Percentiles rank a stretch among this genome's conserved stretches.
Evolutionary conservation across 2,113 vertebrate genomes (phyloP).

Genomic region (Phocoena phocoena): DNA sequence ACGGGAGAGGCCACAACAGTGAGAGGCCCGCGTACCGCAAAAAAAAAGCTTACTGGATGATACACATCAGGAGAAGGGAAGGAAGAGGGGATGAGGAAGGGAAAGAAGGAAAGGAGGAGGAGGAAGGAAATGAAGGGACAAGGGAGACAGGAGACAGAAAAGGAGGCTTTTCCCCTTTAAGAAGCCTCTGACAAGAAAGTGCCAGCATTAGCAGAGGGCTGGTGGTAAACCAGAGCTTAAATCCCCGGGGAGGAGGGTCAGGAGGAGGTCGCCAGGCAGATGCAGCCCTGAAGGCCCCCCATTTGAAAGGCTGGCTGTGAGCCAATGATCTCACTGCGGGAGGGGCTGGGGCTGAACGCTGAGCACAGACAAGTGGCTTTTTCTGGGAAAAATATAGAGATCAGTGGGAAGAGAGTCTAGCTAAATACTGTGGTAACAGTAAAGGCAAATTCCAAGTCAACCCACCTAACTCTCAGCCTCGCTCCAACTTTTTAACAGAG

Average conservation of each 20-base stretch:
- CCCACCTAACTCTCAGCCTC: not conserved
- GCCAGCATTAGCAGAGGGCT: not conserved
- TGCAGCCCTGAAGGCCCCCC: not conserved
- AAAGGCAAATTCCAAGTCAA: not conserved
- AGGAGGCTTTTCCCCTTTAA: not conserved
- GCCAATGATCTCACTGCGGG: not conserved
- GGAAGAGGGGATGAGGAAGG: not conserved
- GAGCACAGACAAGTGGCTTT: not conserved
- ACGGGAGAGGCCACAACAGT: too few species aligned
- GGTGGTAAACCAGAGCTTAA: not conserved
- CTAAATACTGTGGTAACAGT: not conserved
- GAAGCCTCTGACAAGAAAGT: not conserved
- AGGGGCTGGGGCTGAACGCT: not conserved
- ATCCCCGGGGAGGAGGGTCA: not conserved
- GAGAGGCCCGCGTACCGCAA: too few species aligned
- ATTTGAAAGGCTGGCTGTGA: not conserved
- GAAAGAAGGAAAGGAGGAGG: not conserved
- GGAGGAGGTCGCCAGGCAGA: not conserved
- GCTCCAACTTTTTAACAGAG: not conserved
- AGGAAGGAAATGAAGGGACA: not conserved
- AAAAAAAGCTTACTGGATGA: not conserved
- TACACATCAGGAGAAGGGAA: not conserved
- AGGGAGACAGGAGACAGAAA: not conserved
- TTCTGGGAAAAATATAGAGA: conserved; percentile 10
- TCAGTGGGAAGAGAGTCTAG: not conserved